phyloP scores from a whole-genome alignment of 2,797 vertebrate species.

The Astyanax mexicanus region DNA sequence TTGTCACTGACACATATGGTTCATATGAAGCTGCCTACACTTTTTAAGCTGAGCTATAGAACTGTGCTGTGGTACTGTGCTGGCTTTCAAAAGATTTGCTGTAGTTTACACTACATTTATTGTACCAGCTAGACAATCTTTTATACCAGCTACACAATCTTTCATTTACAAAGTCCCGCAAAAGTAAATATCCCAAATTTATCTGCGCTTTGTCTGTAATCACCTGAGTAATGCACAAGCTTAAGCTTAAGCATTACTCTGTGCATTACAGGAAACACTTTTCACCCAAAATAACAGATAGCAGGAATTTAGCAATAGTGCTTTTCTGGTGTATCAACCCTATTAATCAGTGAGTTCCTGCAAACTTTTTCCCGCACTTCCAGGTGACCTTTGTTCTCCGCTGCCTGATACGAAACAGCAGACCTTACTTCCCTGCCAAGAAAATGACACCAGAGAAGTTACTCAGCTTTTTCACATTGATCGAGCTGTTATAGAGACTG shows the following conservation, averaged over 20 bases:
- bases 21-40: constrained; percentile 19
- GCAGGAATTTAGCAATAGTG: constrained; percentile 1
- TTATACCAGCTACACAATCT: no score
- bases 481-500: constrained; percentile 24
- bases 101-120: no score
- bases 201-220: background rate
- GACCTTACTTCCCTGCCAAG: constrained; percentile 22
- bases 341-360: constrained; percentile 16
- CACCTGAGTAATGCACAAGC: background rate
- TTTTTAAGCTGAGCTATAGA: background rate
- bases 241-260: background rate
- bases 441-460: constrained; percentile 31
- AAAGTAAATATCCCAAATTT: no score
- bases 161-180: no score
- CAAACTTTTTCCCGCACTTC: constrained; percentile 5
- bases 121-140: no score
- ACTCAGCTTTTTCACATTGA: constrained; percentile 1
- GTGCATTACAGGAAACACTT: constrained; percentile 6
- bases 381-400: constrained; percentile 25
- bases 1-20: constrained; percentile 37
- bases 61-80: background rate
- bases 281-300: background rate
- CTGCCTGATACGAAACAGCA: constrained; percentile 32
- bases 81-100: background rate
- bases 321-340: constrained; percentile 4